Conservation (phyloP, 2,888 invertebrate genomes). For the Quadroppia sp. region DNA sequence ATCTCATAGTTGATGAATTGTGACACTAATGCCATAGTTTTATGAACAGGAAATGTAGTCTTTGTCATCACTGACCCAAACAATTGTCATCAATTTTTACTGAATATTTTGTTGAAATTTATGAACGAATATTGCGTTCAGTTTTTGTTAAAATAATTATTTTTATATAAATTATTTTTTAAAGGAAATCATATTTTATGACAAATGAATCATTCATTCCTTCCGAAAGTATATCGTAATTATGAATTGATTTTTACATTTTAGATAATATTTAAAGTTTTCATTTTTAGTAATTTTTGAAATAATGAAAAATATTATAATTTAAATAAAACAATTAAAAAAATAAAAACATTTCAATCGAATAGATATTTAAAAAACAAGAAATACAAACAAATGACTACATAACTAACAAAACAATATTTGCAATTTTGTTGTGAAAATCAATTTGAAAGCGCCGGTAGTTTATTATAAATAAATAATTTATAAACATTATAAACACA, state of each 20-base stretch:
- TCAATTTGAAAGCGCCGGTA: neutral
- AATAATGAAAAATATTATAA: no score
- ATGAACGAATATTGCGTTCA: neutral
- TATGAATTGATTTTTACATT: no score
- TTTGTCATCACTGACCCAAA: constrained; percentile 22
- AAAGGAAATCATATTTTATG: no score
- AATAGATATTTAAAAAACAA: neutral
- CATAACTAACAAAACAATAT: neutral
- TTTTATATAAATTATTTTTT: no score
- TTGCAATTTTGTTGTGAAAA: neutral
- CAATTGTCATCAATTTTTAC: neutral
- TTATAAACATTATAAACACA: constrained; percentile 20
- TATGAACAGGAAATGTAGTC: constrained; percentile 8
- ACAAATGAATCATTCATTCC: no score
- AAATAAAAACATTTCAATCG: no score
- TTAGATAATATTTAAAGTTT: no score
- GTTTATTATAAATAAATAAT: constrained; percentile 6
- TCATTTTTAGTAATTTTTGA: no score
- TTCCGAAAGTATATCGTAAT: no score
- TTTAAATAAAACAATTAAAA: no score
- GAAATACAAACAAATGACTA: neutral
- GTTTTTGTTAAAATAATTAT: neutral
- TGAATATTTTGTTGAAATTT: neutral
- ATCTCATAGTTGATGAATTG: constrained; percentile 20
- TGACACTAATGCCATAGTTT: constrained; percentile 18